Evolutionary conservation across 2,797 vertebrate species (phyloP), one percentile per base, ranked within the genome.

Genomic region (Enteromius anoplus): DNA sequence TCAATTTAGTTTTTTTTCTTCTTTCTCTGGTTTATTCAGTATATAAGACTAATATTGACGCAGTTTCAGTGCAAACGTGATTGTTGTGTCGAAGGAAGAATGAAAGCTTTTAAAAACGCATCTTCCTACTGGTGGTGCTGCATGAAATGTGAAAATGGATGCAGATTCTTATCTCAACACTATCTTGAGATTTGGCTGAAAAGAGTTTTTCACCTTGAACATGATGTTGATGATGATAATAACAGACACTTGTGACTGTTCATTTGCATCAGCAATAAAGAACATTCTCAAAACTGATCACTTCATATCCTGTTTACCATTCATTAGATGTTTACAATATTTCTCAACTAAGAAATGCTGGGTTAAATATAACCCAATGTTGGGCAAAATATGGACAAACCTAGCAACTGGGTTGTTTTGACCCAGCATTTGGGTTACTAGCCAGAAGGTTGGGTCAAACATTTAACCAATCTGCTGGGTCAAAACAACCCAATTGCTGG

Each of bases 201-300:
- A 32, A 32, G 6, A 53, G 51, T 53, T 66, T 40, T 75, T 66
- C 55, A 73, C 29, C 34, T 15, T 34, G 19, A 23, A 71, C 79
- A 72, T 72, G 19, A 60, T 53, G 42, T 10, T 42, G 40, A 42
- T 45, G 45, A 60, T 73, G 15, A 65, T 53, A 73, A 51, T 53
- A 53, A 64, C 60, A 37, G 58, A 82, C 45, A 53, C 42, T 51
- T 75, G 70, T 64, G n/a, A 75, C 51, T 65, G 80, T 26, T 37
- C 9, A 8, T 37, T 75, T 64, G 42, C 80, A 75, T 82, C 10
- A 65, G 60, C 58, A 75, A 82, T 75, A 65, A 82, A 81, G 58
- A 40, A 80, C 21, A 53, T 68, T 4, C 32, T 23, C 10, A 55
- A 75, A 11, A 75, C 37, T 70, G 40, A 45, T 45, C 34, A 60